Percentiles rank a stretch among this genome's conserved stretches.
These are phyloP conservation scores for Drosophila suboccidentalis DNA, from an alignment of 2,888 invertebrate species.

Conservation along the genomic window DNA sequence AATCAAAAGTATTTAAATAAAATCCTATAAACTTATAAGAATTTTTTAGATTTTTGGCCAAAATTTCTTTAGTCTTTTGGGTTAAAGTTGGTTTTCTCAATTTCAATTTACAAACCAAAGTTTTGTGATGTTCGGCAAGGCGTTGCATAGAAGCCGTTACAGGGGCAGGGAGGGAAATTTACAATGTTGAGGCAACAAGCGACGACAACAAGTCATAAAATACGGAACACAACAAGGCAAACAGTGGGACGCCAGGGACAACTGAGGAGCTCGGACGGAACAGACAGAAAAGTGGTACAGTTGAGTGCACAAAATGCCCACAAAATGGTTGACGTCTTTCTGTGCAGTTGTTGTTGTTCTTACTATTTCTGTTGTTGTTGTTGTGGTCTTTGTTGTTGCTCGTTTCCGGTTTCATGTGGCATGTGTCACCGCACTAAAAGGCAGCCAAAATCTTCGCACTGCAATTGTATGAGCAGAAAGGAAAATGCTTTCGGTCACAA, in stretches of 20 bases:
- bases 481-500: conserved; percentile 36
- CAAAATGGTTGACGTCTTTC: conserved; percentile 65
- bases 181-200: conserved; percentile 41
- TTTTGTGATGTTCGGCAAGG: conserved; percentile 15
- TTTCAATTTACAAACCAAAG: conserved; percentile 47
- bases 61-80: conserved; percentile 9
- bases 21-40: not conserved
- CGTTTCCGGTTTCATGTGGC: conserved; percentile 66
- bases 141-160: conserved; percentile 12
- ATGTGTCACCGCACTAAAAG: conserved; percentile 66
- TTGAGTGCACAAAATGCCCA: conserved; percentile 68
- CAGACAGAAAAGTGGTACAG: conserved; percentile 60
- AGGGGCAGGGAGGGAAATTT: not conserved
- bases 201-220: conserved; percentile 69
- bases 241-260: conserved; percentile 16
- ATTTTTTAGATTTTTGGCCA: not conserved
- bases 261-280: not conserved
- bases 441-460: conserved; percentile 54
- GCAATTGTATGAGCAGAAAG: conserved; percentile 23
- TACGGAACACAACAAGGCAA: conserved; percentile 61
- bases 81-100: conserved; percentile 48
- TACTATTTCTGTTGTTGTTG: conserved; percentile 11
- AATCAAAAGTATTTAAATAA: not conserved
- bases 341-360: conserved; percentile 14
- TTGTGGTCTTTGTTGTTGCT: conserved; percentile 30